A percentile compares a stretch with the other conserved stretches of the same genome.
Conservation (phyloP, 2,888 invertebrate species). For the Suillia variegata region DNA sequence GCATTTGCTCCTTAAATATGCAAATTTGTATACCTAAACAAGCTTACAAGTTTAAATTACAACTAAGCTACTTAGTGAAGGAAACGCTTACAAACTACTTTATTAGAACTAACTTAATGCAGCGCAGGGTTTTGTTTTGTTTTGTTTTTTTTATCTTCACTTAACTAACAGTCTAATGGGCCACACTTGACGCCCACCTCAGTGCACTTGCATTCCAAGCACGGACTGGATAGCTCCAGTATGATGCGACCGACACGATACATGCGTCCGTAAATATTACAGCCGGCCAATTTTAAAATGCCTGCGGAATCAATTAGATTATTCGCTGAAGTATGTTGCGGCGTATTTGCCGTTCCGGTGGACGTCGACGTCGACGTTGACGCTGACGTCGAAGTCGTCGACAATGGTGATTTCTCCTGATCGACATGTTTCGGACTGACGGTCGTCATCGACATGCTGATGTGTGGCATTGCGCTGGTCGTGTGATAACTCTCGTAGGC, state of each 20-base stretch:
- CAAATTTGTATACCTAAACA: no score
- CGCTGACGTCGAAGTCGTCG: slow-evolving; percentile 2
- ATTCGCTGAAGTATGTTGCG: slow-evolving; percentile 25
- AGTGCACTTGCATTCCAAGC: slow-evolving; percentile 85
- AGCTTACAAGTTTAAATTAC: no score
- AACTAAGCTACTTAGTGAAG: no score
- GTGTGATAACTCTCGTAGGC: slow-evolving; percentile 18
- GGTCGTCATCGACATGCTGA: slow-evolving; percentile 14
- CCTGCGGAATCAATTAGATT: slow-evolving; percentile 62
- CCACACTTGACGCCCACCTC: slow-evolving; percentile 85
- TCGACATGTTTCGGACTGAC: no score
- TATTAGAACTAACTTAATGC: no score
- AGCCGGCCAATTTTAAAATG: slow-evolving; percentile 79
- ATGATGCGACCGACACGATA: slow-evolving; percentile 83
- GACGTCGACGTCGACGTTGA: slow-evolving; percentile 22
- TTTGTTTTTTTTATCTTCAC: no score
- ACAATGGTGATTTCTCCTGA: slow-evolving; percentile 10
- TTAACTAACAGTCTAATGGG: slow-evolving; percentile 66
- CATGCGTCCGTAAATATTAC: slow-evolving; percentile 89
- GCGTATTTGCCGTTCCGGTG: slow-evolving; percentile 10
- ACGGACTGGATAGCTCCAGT: slow-evolving; percentile 79
- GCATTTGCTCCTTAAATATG: no score
- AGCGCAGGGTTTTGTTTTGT: no score
- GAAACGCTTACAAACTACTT: no score
- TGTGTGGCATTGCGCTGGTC: slow-evolving; percentile 10